phyloP scores from a whole-genome alignment of 2,888 invertebrate species.

The Latrodectus hesperus region DNA sequence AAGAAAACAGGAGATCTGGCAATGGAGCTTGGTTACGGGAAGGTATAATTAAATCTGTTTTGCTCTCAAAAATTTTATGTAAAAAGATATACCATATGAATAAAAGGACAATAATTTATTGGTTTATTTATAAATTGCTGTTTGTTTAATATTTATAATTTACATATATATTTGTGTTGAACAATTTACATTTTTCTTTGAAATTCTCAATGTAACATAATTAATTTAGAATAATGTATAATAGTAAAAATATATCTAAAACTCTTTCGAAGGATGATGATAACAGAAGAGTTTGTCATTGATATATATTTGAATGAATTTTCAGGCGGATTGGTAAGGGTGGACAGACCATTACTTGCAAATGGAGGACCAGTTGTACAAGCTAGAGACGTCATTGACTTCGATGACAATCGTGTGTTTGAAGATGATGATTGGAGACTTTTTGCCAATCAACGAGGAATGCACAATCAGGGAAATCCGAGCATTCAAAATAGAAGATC shows the following conservation, averaged over 20 bases:
- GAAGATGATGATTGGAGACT: conserved; percentile 11
- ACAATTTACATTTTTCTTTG: background rate
- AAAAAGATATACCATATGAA: background rate
- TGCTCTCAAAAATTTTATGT: background rate
- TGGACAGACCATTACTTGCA: no score
- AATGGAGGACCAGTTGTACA: background rate
- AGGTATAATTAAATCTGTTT: background rate
- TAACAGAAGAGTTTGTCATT: background rate
- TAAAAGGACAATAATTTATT: background rate
- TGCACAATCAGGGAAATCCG: background rate
- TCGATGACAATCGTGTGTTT: background rate
- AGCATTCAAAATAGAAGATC: conserved; percentile 3
- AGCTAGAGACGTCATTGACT: conserved; percentile 5
- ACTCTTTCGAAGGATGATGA: background rate
- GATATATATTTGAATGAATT: background rate
- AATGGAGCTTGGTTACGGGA: conserved; percentile 12
- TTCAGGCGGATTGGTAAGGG: no score
- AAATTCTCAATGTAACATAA: no score
- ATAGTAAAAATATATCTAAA: background rate
- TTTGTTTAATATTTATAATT: background rate
- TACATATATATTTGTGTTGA: background rate
- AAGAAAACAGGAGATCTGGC: background rate
- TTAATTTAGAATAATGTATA: background rate
- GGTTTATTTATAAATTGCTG: background rate
- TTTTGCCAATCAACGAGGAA: background rate